A percentile compares a stretch with the other conserved stretches of the same genome.
Conservation (phyloP, 2,888 invertebrate species). For the Epistrophe eligans region DNA sequence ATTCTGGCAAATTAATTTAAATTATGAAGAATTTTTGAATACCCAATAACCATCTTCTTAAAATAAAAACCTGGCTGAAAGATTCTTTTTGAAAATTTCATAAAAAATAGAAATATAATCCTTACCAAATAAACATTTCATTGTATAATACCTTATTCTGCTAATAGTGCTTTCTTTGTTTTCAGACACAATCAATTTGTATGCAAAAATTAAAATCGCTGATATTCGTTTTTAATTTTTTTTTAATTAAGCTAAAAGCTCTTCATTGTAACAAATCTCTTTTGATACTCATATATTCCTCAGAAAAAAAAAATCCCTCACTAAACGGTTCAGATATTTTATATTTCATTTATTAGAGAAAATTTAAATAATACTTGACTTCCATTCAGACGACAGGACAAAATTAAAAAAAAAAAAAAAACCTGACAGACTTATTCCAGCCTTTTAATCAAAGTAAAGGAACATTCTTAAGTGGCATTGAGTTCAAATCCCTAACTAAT, state of each 20-base stretch:
- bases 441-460: slow-evolving; percentile 18
- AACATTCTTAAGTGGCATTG: slow-evolving; percentile 13
- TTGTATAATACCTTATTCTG: background rate
- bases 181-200: background rate
- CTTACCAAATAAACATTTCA: background rate
- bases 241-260: slow-evolving; percentile 16
- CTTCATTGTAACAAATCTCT: background rate
- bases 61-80: too few relatives aligned
- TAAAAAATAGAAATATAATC: too few relatives aligned
- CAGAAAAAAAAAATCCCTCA: background rate
- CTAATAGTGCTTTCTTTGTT: background rate
- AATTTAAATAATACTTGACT: slow-evolving; percentile 7
- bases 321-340: background rate
- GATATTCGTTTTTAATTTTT: background rate
- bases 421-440: background rate
- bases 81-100: too few relatives aligned
- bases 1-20: too few relatives aligned
- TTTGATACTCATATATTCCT: background rate
- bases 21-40: too few relatives aligned
- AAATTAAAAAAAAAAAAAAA: background rate
- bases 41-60: too few relatives aligned
- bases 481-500: slow-evolving; percentile 54
- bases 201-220: background rate
- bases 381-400: background rate
- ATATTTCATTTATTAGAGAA: background rate